A percentile compares a stretch with the other conserved stretches of the same genome.
These are phyloP conservation scores for Pardalotus punctatus DNA, from an alignment of 2,113 vertebrate species.

Conservation along the genomic window DNA sequence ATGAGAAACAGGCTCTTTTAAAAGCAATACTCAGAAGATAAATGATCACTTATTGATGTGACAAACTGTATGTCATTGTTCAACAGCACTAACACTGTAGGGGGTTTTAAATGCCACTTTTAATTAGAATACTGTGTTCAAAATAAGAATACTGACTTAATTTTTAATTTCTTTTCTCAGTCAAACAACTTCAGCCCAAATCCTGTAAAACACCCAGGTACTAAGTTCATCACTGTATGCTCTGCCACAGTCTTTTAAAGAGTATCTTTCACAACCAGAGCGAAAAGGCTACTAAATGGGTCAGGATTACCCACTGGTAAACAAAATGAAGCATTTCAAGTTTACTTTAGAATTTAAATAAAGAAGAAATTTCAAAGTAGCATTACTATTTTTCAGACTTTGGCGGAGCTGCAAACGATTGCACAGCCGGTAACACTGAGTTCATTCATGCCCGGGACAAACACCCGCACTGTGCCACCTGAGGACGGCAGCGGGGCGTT, in stretches of 20 bases:
- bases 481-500: slow-evolving; percentile 65
- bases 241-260: not conserved
- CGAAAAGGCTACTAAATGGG: not conserved
- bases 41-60: not conserved
- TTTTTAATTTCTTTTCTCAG: not conserved
- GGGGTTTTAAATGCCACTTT: not conserved
- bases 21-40: not conserved
- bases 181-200: not conserved
- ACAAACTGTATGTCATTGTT: not conserved
- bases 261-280: slow-evolving; percentile 7
- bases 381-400: not conserved
- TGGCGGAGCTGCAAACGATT: not conserved
- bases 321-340: not conserved
- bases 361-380: not conserved
- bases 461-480: not conserved
- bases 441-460: not conserved
- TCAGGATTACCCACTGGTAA: not conserved
- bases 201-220: not conserved
- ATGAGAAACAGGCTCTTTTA: not conserved
- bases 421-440: not conserved
- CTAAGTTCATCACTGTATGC: not conserved
- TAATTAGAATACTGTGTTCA: not conserved
- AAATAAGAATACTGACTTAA: not conserved
- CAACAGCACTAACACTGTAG: not conserved
- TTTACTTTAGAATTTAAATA: slow-evolving; percentile 38